Conservation (phyloP, 2,888 invertebrate genomes). For the Embidobia sp. region DNA sequence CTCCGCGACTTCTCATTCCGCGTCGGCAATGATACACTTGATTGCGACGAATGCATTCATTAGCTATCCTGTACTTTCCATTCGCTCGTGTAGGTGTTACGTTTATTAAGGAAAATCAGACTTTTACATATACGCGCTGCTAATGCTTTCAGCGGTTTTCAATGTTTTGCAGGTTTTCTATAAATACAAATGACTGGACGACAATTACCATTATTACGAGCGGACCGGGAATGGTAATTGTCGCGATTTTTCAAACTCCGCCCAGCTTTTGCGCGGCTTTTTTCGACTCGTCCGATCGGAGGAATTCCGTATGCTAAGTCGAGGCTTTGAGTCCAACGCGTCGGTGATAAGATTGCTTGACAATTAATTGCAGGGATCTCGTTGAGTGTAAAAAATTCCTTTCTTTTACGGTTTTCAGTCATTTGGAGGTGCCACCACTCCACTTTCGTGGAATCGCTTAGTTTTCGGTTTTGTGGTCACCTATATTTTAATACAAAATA, state of each 20-base stretch:
- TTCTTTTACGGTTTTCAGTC: no score
- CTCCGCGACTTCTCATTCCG: constrained; percentile 61
- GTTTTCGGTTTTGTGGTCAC: no score
- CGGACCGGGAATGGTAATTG: constrained; percentile 3
- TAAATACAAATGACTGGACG: constrained; percentile 59
- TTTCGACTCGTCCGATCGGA: no score
- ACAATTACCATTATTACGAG: constrained; percentile 39
- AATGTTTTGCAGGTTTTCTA: constrained; percentile 37
- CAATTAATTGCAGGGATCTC: no score
- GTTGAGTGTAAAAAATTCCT: no score
- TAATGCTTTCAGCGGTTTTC: constrained; percentile 46
- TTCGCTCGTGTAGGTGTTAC: constrained; percentile 61
- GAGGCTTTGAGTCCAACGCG: no score
- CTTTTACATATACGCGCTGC: constrained; percentile 51
- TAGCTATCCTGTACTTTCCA: constrained; percentile 58
- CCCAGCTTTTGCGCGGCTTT: neutral
- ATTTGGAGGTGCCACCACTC: no score
- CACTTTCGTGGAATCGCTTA: no score
- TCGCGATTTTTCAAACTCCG: constrained; percentile 6
- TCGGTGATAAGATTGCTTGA: no score
- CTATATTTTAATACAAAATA: no score
- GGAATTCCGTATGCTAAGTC: no score
- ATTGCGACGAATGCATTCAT: constrained; percentile 61
- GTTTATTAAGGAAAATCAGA: constrained; percentile 60
- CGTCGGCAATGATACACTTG: constrained; percentile 59